phyloP scores from a whole-genome alignment of 2,113 vertebrate genomes.

The Trogon surrucura region DNA sequence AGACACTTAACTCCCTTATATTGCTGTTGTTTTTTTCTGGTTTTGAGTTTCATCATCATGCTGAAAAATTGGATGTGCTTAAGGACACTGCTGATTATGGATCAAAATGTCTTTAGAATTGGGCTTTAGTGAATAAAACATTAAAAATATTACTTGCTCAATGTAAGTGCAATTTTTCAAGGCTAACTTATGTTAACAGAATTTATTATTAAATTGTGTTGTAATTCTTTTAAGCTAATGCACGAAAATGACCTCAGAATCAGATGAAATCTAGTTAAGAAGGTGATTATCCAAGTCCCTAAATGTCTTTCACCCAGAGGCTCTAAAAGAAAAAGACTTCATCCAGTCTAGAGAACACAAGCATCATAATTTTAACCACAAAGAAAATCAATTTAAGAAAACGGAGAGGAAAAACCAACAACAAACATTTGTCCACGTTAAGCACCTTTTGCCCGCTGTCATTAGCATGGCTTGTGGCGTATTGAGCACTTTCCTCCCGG shows the following conservation, averaged over 20 bases:
- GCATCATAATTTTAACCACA: neutral
- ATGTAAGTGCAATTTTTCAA: conserved; percentile 37
- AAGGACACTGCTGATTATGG: conserved; percentile 21
- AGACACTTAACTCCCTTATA: neutral
- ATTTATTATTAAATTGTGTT: conserved; percentile 62
- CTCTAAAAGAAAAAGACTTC: neutral
- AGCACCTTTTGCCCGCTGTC: neutral
- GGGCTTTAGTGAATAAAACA: conserved; percentile 48
- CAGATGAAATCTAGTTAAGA: conserved; percentile 45
- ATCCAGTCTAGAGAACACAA: neutral
- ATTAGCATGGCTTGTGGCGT: neutral
- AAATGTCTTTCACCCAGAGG: conserved; percentile 23
- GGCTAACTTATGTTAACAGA: conserved; percentile 56
- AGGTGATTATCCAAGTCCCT: conserved; percentile 39
- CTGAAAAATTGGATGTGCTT: conserved; percentile 23
- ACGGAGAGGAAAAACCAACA: neutral
- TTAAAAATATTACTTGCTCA: conserved; percentile 49
- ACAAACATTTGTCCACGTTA: neutral
- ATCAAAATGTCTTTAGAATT: conserved; percentile 53
- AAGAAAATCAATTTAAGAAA: neutral
- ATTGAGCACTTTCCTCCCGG: neutral
- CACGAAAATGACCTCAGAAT: conserved; percentile 62
- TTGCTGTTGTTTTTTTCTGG: neutral
- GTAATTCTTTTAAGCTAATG: conserved; percentile 65
- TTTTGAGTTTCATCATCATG: neutral